Base-by-base conservation (phyloP, 2,888 invertebrate species). In the Lasioglossum morio region DNA sequence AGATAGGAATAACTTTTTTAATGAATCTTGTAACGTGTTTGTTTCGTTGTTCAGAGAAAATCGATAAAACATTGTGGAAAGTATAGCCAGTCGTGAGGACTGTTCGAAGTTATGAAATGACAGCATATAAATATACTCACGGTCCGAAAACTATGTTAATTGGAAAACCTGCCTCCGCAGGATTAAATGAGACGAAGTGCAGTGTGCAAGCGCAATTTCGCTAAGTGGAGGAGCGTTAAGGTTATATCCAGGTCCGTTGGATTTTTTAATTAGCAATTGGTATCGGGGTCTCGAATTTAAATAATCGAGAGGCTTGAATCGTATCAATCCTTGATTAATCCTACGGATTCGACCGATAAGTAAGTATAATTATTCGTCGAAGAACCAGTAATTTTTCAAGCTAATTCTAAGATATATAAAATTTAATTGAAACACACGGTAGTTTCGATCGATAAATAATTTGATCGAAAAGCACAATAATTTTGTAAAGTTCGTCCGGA, bases 211-310 rank as follows among this genome's bases (percentile, higher is more conserved):
- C 34, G 69, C 23, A 69, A 69, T 69, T 69, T 37, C 69, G 37
- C 69, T 69, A 37, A 69, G 69, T 69, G 69, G 69, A 69, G n/a
- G 57, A 69, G 37, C 34, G 12, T 69, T 34, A 34, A 34, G 69
- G 34, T 69, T 37, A 23, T 69, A 34, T 37, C 69, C 10, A 69
- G 69, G 34, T 69, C 34, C 23, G 23, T 37, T 69, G 37, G 10
- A 23, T 69, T 69, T 66, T 69, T 69, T 69, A 69, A 69, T 34
- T 69, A 69, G 69, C 69, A 37, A 34, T 37, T 37, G 69, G 34
- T 37, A 69, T 37, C 23, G 57, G 10, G 4, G 19, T 4, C 19
- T 69, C 34, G 16, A 34, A 66, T 66, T 23, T 34, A 30, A 66
- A 66, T 34, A 34, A 66, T 30, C 23, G 23, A 37, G 66, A 66